Evolutionary conservation across 2,888 invertebrate genomes (phyloP).

Genomic region (Unio pictorum): DNA sequence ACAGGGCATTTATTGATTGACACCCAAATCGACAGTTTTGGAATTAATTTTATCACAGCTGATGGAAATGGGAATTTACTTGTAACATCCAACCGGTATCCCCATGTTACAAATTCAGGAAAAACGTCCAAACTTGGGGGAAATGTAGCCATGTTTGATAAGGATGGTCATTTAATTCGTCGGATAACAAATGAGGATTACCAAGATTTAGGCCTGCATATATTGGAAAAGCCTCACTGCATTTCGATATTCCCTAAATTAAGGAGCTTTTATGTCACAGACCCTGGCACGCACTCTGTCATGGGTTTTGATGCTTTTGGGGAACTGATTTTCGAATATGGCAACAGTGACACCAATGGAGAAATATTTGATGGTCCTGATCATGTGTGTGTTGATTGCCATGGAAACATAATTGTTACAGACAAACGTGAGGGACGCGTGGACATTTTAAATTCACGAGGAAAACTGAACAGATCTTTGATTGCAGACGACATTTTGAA

Average conservation of each 20-base stretch:
- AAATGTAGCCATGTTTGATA: constrained; percentile 55
- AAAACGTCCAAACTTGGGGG: constrained; percentile 58
- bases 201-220: constrained; percentile 39
- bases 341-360: constrained; percentile 50
- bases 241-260: constrained; percentile 44
- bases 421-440: constrained; percentile 58
- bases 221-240: constrained; percentile 57
- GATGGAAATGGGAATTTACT: constrained; percentile 50
- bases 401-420: constrained; percentile 53
- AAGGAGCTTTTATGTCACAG: constrained; percentile 53
- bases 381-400: constrained; percentile 49
- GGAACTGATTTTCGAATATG: constrained; percentile 56
- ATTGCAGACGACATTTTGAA: constrained; percentile 51
- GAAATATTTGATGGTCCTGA: constrained; percentile 60
- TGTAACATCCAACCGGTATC: constrained; percentile 56
- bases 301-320: constrained; percentile 49
- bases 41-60: constrained; percentile 56
- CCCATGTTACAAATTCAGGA: constrained; percentile 42
- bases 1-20: constrained; percentile 48
- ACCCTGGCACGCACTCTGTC: constrained; percentile 55
- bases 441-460: constrained; percentile 52
- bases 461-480: constrained; percentile 52
- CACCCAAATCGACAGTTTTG: constrained; percentile 58
- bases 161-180: constrained; percentile 41
- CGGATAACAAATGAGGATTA: constrained; percentile 61